Conservation (phyloP, 2,888 invertebrate species). For the Chelonus formosanus region DNA sequence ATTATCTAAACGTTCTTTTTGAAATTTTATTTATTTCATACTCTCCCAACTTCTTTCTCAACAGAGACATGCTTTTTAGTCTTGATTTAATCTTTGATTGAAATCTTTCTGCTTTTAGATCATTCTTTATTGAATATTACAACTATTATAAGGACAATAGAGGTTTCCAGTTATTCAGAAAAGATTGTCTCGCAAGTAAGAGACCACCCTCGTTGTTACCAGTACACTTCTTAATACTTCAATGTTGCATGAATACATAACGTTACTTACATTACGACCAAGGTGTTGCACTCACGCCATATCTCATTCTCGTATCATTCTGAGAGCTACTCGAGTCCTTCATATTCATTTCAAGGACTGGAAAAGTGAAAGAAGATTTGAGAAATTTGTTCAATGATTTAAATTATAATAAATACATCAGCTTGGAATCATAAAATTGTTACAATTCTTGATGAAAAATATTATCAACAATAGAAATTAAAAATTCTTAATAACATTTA, state of each 20-base stretch:
- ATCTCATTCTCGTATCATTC: slow-evolving; percentile 51
- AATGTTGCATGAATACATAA: slow-evolving; percentile 43
- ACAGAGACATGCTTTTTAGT: too few species aligned
- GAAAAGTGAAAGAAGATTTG: slow-evolving; percentile 29
- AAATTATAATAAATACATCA: too few species aligned
- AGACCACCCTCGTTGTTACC: slow-evolving; percentile 54
- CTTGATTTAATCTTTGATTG: too few species aligned
- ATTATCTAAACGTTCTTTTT: slow-evolving; percentile 47
- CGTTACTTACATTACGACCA: slow-evolving; percentile 50
- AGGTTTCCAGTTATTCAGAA: slow-evolving; percentile 1
- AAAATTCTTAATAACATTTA: too few species aligned
- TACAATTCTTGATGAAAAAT: too few species aligned
- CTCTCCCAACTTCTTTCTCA: neutral
- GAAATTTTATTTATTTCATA: slow-evolving; percentile 5
- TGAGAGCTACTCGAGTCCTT: slow-evolving; percentile 35
- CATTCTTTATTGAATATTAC: too few species aligned
- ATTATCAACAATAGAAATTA: too few species aligned
- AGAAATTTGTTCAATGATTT: too few species aligned
- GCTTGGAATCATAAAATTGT: too few species aligned
- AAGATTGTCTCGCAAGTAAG: slow-evolving; percentile 17
- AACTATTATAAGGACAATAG: too few species aligned
- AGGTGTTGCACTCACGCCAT: slow-evolving; percentile 46
- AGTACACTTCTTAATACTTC: slow-evolving; percentile 21
- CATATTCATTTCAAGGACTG: slow-evolving; percentile 23
- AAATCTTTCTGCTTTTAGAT: too few species aligned